Base-by-base conservation (phyloP, 2,113 vertebrate genomes). In the Procapra przewalskii region DNA sequence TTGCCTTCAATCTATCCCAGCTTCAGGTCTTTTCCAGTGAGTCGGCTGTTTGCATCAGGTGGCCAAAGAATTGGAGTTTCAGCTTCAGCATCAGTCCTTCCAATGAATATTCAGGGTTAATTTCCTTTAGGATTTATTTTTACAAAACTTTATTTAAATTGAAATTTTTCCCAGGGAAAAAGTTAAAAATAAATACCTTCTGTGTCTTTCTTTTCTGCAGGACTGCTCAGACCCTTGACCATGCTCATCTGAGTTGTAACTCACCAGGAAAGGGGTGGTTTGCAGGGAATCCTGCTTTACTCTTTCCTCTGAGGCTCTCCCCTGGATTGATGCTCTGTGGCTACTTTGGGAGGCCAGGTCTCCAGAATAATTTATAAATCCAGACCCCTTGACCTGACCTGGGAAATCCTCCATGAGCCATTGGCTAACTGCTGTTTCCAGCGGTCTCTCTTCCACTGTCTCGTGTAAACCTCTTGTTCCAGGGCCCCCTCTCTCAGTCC, bases 301-400 rank as follows among this genome's bases (percentile, higher is more conserved):
- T 48, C 84, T 91, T 90, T 83, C 88, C 71, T 94, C 29, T 3
- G 31, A 80, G 25, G 8, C 86, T 75, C 5, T 92, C n/a, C n/a
- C 62, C 43, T 50, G 67, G 9, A 7, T 55, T 13, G 40, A 13
- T 29, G 13, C 27, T 91, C 29, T 29, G 29, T 7, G 13, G 27
- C 77, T 62, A 33, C 67, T 60, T 15, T 77, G 45, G 48, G 88
- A 94, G 55, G 40, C 13, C 23, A 45, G 7, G 4, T 83, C 88
- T 87, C 43, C 48, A 75, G n/a, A 81, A 17, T 75, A 85, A 95
- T 71, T 64, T 79, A 33, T 81, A 91, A 96, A 77, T 48, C 77
- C 40, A 91, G 36, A 54, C 25, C 43, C 87, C 7, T n/a, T 57
- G 36, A 57, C 40, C 12, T 82, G 48, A 29, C 67, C 2, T 21